Percentiles rank a stretch among this genome's conserved stretches.
phyloP scores from a whole-genome alignment of 2,888 invertebrate genomes.

The Aphodius sticticus region DNA sequence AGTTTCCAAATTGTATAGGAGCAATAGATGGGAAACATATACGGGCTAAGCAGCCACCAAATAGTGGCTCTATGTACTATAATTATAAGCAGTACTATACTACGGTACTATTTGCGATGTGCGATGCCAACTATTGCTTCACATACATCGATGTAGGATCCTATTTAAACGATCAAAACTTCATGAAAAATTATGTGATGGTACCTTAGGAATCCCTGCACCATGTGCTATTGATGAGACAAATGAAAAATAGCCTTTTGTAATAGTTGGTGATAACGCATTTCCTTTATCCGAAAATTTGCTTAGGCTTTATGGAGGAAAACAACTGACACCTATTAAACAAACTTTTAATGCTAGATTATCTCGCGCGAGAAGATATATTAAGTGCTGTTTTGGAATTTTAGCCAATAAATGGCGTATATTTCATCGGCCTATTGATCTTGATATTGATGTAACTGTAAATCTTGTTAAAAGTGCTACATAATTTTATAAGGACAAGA shows the following conservation, averaged over 20 bases:
- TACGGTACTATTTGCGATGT: conserved; percentile 48
- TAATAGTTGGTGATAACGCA: conserved; percentile 44
- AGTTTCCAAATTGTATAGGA: conserved; percentile 47
- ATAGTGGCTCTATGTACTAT: conserved; percentile 47
- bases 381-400: conserved; percentile 52
- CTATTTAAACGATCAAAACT: conserved; percentile 46
- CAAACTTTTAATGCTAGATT: conserved; percentile 48
- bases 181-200: conserved; percentile 43
- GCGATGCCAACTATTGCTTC: conserved; percentile 47
- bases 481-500: conserved; percentile 36
- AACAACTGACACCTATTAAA: conserved; percentile 42
- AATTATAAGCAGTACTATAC: conserved; percentile 48
- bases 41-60: conserved; percentile 43
- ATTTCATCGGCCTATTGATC: conserved; percentile 44
- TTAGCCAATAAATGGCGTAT: conserved; percentile 50
- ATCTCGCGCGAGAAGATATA: conserved; percentile 46
- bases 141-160: conserved; percentile 47
- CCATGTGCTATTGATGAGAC: conserved; percentile 40
- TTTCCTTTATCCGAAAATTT: conserved; percentile 33
- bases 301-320: conserved; percentile 42
- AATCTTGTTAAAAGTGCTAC: conserved; percentile 31
- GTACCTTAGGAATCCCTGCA: conserved; percentile 45
- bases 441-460: conserved; percentile 32
- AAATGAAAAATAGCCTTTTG: conserved; percentile 40
- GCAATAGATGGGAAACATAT: conserved; percentile 49